Conservation (phyloP, 2,113 vertebrate species). For the Callopanchax toddi region DNA sequence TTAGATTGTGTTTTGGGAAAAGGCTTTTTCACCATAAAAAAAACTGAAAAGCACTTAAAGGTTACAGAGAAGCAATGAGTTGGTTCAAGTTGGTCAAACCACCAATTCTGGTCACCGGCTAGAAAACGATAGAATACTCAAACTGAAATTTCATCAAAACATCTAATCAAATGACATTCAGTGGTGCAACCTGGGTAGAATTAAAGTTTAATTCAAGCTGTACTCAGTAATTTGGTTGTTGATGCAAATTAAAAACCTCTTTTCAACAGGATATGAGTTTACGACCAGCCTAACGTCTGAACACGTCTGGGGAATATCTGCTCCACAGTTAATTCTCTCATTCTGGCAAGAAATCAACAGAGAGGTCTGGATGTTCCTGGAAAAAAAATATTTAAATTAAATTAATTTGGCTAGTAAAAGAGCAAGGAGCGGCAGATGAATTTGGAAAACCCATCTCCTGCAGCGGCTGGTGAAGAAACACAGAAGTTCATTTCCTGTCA, state of each 20-base stretch:
- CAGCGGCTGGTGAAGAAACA: conserved; percentile 22
- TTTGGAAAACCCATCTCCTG: conserved; percentile 50
- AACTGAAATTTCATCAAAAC: background rate
- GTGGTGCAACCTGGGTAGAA: background rate
- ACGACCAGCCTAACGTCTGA: conserved; percentile 8
- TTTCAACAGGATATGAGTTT: conserved; percentile 11
- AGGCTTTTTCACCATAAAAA: too few species aligned
- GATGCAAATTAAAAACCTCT: conserved; percentile 4
- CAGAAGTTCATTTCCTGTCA: conserved; percentile 43
- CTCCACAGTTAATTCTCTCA: conserved; percentile 1
- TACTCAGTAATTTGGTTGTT: conserved; percentile 7
- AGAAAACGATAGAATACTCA: background rate
- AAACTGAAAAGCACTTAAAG: too few species aligned
- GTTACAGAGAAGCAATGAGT: too few species aligned
- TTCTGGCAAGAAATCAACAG: conserved; percentile 15
- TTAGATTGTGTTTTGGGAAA: too few species aligned
- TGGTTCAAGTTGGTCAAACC: too few species aligned
- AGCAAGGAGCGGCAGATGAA: conserved; percentile 42
- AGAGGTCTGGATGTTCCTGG: background rate
- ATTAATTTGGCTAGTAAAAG: conserved; percentile 39
- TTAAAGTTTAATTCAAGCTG: conserved; percentile 4
- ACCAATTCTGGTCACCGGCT: too few species aligned
- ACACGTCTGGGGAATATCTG: conserved; percentile 18
- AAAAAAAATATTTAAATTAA: conserved; percentile 12
- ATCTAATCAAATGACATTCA: too few species aligned